phyloP scores from a whole-genome alignment of 1,140 invertebrate species.

The Uloborus diversus region DNA sequence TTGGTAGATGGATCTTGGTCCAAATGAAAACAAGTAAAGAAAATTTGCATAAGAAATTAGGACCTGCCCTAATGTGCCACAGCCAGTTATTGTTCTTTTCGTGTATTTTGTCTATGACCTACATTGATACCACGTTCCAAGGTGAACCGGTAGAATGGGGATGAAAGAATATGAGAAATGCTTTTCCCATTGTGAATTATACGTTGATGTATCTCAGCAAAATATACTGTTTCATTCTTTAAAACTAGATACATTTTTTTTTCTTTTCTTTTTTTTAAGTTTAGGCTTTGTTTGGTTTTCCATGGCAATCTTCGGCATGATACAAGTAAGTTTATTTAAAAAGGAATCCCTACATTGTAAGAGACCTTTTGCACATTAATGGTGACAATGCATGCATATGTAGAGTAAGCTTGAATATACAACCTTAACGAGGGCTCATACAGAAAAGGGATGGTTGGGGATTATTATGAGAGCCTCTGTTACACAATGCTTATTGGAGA shows the following conservation, averaged over 20 bases:
- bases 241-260: constrained; percentile 54
- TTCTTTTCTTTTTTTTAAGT: too few relatives aligned
- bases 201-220: constrained; percentile 24
- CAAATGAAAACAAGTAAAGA: neutral
- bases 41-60: constrained; percentile 12
- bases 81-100: constrained; percentile 43
- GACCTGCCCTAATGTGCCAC: constrained; percentile 51
- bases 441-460: constrained; percentile 43
- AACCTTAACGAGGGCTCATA: constrained; percentile 47
- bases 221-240: constrained; percentile 47
- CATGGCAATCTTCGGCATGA: constrained; percentile 33
- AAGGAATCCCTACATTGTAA: constrained; percentile 49
- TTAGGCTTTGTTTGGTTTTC: constrained; percentile 58
- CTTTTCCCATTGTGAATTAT: constrained; percentile 26
- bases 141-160: constrained; percentile 30
- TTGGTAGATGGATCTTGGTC: neutral
- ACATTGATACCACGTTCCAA: constrained; percentile 46
- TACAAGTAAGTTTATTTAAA: constrained; percentile 33
- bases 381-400: constrained; percentile 55
- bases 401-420: constrained; percentile 50
- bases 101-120: constrained; percentile 32
- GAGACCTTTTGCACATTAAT: constrained; percentile 52
- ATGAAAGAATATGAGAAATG: constrained; percentile 43
- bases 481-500: constrained; percentile 57
- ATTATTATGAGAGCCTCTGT: constrained; percentile 34